phyloP scores from a whole-genome alignment of 2,113 vertebrate genomes.

The Megalops atlanticus region DNA sequence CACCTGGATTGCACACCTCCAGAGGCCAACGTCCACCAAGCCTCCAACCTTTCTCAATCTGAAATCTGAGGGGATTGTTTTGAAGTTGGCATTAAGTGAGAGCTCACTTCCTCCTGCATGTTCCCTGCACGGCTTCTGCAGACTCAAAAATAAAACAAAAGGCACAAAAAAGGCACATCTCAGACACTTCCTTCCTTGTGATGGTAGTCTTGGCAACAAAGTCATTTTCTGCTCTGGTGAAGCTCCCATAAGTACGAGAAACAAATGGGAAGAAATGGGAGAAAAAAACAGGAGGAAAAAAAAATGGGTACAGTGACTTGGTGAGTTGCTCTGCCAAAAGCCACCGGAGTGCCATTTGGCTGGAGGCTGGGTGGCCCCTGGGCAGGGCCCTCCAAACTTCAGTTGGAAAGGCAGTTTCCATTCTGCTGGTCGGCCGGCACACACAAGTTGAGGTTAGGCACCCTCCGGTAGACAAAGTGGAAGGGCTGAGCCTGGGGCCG shows the following conservation, averaged over 20 bases:
- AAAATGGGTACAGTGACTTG: not conserved
- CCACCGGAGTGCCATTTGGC: constrained; percentile 35
- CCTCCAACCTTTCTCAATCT: too few relatives aligned
- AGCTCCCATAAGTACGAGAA: constrained; percentile 32
- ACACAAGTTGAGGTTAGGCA: constrained; percentile 61
- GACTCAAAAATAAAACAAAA: constrained; percentile 32
- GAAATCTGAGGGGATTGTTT: too few relatives aligned
- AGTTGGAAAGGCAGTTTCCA: constrained; percentile 27
- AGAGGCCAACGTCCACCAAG: too few relatives aligned
- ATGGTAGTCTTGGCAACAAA: constrained; percentile 36
- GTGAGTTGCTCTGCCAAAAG: not conserved
- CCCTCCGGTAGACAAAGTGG: constrained; percentile 85
- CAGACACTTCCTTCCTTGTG: constrained; percentile 51
- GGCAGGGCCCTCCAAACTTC: constrained; percentile 23
- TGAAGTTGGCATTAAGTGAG: not conserved
- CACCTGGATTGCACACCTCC: too few relatives aligned
- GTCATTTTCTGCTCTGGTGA: constrained; percentile 36
- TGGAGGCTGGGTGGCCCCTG: constrained; percentile 36
- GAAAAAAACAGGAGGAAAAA: constrained; percentile 17
- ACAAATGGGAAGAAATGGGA: constrained; percentile 13
- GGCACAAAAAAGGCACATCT: constrained; percentile 41
- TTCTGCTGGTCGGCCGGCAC: constrained; percentile 20
- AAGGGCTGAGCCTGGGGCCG: constrained; percentile 78
- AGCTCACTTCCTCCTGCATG: not conserved
- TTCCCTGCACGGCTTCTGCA: constrained; percentile 36